Conservation (phyloP, 92 coral and sea anemone genomes). For the Zoanthus gigantus region DNA sequence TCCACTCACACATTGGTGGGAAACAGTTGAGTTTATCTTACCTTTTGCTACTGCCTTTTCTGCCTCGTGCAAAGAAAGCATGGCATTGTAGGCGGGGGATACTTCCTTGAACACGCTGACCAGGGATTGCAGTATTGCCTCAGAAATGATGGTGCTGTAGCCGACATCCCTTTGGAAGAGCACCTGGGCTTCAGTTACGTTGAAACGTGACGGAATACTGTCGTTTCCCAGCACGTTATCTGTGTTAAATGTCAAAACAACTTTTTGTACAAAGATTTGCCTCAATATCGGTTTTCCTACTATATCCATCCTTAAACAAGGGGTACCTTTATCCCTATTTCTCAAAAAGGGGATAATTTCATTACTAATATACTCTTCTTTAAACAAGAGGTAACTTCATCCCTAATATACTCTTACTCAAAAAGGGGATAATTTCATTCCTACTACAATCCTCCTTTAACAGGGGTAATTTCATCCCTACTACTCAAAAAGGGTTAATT, state of each 20-base stretch:
- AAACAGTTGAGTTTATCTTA: constrained; percentile 29
- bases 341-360: no score
- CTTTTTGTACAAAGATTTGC: background rate
- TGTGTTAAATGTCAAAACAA: background rate
- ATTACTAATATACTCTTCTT: no score
- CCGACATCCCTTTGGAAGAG: constrained; percentile 13
- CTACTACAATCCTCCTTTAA: no score
- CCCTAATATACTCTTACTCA: no score
- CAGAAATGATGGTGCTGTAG: constrained; percentile 13
- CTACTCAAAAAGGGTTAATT: no score
- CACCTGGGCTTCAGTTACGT: background rate
- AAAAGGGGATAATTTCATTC: no score
- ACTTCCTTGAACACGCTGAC: background rate
- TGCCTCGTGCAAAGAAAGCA: constrained; percentile 24
- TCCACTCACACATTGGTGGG: constrained; percentile 43
- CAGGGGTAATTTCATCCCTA: no score
- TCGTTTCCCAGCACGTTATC: background rate
- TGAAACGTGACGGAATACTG: background rate
- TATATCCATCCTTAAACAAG: no score
- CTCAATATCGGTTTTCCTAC: no score
- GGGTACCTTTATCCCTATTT: no score
- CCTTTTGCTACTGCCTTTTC: constrained; percentile 33
- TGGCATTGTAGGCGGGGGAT: background rate
- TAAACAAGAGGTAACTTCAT: no score
- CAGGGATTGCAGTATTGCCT: background rate